A percentile compares a stretch with the other conserved stretches of the same genome.
Conservation (phyloP, 2,113 vertebrate genomes). For the sheep (Ovis aries) region ARS-UI_Ramb_v3.0 NC_056058.1:37516501-37517000, state of each 20-base stretch:
- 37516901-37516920: too few relatives aligned
- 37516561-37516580: not conserved
- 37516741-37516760: not conserved
- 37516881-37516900: too few relatives aligned
- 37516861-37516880: too few relatives aligned
- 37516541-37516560: not conserved
- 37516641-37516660: not conserved
- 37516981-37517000: too few relatives aligned
- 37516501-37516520: not conserved
- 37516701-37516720: not conserved
- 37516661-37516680: not conserved
- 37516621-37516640: not conserved
- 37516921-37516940: too few relatives aligned
- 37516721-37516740: not conserved
- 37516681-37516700: not conserved
- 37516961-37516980: too few relatives aligned
- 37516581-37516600: not conserved
- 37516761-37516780: not conserved
- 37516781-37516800: too few relatives aligned
- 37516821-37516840: too few relatives aligned
- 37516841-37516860: too few relatives aligned
- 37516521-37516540: not conserved
- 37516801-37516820: too few relatives aligned
- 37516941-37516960: too few relatives aligned
- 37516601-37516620: not conserved